Evolutionary conservation across 2,797 vertebrate species (phyloP).

Genomic region (Smutsia temminckii): DNA sequence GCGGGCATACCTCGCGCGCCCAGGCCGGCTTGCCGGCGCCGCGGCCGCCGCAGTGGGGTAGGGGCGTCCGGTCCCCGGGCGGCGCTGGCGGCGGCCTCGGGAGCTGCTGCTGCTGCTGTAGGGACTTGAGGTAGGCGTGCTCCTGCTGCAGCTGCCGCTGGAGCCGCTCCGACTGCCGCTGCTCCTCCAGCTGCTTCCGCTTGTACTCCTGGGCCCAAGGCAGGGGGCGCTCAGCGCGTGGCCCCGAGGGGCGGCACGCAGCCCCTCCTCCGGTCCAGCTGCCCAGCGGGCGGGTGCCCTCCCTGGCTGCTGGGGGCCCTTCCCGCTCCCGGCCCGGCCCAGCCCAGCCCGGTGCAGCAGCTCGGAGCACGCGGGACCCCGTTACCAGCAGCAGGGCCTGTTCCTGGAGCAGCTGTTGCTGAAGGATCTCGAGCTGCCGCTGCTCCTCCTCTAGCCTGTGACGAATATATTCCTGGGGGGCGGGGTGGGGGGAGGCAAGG

Average conservation of each 20-base stretch:
- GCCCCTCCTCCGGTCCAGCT: constrained; percentile 59
- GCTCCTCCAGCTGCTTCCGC: constrained; percentile 95
- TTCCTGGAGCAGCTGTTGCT: constrained; percentile 97
- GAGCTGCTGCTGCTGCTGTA: constrained; percentile 87
- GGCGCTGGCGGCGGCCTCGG: constrained; percentile 82
- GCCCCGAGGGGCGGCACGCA: constrained; percentile 51
- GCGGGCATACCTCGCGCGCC: constrained; percentile 88
- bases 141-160: constrained; percentile 97
- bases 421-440: constrained; percentile 96
- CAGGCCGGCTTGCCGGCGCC: constrained; percentile 94
- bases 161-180: constrained; percentile 94
- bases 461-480: constrained; percentile 95
- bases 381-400: constrained; percentile 96
- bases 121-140: constrained; percentile 94
- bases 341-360: neutral
- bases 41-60: constrained; percentile 94
- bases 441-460: constrained; percentile 97
- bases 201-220: constrained; percentile 91
- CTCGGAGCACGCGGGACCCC: constrained; percentile 64
- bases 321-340: constrained; percentile 53
- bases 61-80: constrained; percentile 89
- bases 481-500: constrained; percentile 47
- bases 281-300: constrained; percentile 22
- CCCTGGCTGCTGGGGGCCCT: neutral
- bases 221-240: constrained; percentile 68